Conservation (phyloP, 2,113 vertebrate genomes). For the Halcyon malimbica region DNA sequence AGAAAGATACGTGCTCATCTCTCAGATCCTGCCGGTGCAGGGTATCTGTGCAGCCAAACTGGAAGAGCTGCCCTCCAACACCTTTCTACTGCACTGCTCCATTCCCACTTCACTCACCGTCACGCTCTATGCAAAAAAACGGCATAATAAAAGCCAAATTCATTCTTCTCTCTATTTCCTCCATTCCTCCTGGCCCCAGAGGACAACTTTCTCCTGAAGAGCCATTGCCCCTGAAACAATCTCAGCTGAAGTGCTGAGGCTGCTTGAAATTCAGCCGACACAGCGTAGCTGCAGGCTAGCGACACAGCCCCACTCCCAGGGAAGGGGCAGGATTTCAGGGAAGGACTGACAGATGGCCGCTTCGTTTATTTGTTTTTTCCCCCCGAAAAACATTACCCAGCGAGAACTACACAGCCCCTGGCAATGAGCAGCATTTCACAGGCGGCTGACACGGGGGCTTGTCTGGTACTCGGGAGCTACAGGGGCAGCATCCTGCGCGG, state of each 20-base stretch:
- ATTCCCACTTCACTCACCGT: neutral
- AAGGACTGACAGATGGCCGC: neutral
- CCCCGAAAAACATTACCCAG: neutral
- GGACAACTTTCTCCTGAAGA: neutral
- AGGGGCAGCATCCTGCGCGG: fast-evolving
- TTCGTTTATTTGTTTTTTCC: neutral
- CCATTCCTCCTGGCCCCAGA: neutral
- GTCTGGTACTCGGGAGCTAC: fast-evolving
- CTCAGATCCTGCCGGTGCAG: neutral
- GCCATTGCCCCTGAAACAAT: neutral
- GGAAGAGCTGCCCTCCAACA: neutral
- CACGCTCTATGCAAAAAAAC: neutral
- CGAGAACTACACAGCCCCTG: neutral
- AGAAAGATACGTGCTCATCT: neutral
- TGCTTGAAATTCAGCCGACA: neutral
- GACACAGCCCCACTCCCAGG: neutral
- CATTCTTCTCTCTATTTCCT: neutral
- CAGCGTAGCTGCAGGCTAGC: neutral
- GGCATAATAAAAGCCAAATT: neutral
- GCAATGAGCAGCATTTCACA: neutral
- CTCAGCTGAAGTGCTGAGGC: neutral
- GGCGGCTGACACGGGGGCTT: neutral
- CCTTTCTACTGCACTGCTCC: neutral
- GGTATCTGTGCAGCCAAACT: neutral
- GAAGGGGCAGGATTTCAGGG: neutral